phyloP scores from a whole-genome alignment of 2,797 vertebrate species.

The Parauchenoglanis punctatus region DNA sequence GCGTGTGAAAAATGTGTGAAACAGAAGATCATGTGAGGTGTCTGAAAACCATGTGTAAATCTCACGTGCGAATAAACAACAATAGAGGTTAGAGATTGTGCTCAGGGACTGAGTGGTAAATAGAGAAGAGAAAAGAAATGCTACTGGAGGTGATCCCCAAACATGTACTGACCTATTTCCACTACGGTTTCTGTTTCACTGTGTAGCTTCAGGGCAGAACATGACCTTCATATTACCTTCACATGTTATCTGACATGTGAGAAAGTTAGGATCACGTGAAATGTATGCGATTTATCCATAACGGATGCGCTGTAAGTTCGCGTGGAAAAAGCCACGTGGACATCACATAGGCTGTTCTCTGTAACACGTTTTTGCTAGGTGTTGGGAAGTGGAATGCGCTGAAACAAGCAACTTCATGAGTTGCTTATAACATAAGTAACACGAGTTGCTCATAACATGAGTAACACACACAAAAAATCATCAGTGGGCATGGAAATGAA shows the following conservation, averaged over 20 bases:
- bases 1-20: background rate
- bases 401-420: background rate
- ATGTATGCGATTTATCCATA: background rate
- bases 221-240: background rate
- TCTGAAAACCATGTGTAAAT: background rate
- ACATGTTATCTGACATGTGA: too few relatives aligned
- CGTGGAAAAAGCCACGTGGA: background rate
- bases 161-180: background rate
- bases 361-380: background rate
- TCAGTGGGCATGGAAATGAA: background rate
- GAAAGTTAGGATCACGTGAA: background rate
- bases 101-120: background rate
- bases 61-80: too few relatives aligned
- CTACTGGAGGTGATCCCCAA: background rate
- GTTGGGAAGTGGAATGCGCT: background rate
- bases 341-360: background rate
- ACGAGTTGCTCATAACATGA: background rate
- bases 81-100: background rate
- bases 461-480: background rate
- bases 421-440: too few relatives aligned
- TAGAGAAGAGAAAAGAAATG: background rate
- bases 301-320: background rate
- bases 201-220: background rate
- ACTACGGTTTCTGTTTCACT: background rate
- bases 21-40: background rate